Conservation (phyloP, 2,797 vertebrate species). For the Falco columbarius region DNA sequence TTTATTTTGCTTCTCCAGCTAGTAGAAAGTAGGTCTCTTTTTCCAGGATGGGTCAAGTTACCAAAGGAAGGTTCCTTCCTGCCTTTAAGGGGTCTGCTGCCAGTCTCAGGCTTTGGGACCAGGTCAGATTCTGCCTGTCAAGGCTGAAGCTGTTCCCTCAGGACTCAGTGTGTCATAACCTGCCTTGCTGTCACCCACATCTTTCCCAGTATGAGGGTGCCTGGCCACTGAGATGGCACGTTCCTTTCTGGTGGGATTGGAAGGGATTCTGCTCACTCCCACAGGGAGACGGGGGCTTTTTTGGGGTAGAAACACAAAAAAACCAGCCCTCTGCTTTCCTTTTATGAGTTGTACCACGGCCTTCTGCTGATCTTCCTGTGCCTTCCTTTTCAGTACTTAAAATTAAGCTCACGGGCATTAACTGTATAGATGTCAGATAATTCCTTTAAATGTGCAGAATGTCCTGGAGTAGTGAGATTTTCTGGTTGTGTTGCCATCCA, state of each 20-base stretch:
- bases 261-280: neutral
- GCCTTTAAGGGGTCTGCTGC: neutral
- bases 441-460: neutral
- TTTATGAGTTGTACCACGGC: neutral
- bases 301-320: neutral
- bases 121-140: neutral
- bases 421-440: neutral
- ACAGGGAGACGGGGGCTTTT: neutral
- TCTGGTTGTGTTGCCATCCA: neutral
- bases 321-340: neutral
- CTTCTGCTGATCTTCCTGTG: neutral
- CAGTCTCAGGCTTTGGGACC: neutral
- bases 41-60: conserved; percentile 7
- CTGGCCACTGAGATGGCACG: accelerated
- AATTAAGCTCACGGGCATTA: neutral
- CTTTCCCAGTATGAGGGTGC: neutral
- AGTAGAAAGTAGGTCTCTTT: neutral
- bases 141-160: neutral
- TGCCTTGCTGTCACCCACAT: neutral
- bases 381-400: neutral
- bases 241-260: neutral
- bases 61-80: neutral
- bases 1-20: neutral
- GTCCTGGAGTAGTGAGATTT: neutral
- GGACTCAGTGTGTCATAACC: neutral